These are phyloP conservation scores for Morpho achilles DNA, from an alignment of 2,888 invertebrate species.

Conservation along the genomic window DNA sequence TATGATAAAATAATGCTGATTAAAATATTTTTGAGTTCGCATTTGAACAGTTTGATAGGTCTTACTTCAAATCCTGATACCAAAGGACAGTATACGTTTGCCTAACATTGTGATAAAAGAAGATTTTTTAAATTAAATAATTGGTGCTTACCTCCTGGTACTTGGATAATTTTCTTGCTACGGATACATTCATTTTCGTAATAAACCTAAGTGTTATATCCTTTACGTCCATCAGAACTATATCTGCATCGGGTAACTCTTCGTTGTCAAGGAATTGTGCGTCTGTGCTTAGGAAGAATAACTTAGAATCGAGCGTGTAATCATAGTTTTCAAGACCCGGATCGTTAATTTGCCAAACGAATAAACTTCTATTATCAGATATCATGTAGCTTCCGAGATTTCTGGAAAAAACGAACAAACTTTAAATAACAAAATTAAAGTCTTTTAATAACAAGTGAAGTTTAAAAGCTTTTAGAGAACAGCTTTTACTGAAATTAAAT, in stretches of 20 bases:
- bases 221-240: conserved; percentile 58
- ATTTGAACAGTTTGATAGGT: too few relatives aligned
- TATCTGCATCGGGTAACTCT: conserved; percentile 44
- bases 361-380: conserved; percentile 48
- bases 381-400: conserved; percentile 50
- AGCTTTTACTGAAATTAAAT: too few relatives aligned
- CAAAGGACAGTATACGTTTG: too few relatives aligned
- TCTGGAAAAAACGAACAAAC: conserved; percentile 36
- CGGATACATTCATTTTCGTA: conserved; percentile 81
- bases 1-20: too few relatives aligned
- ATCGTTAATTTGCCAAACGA: conserved; percentile 69
- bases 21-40: too few relatives aligned
- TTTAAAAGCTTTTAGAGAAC: not conserved
- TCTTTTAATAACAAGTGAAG: not conserved
- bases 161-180: conserved; percentile 80
- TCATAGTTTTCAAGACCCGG: conserved; percentile 62
- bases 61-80: too few relatives aligned
- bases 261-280: conserved; percentile 48
- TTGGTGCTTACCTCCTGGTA: conserved; percentile 76
- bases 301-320: conserved; percentile 49
- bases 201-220: conserved; percentile 58
- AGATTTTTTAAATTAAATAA: not conserved
- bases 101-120: too few relatives aligned
- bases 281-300: conserved; percentile 55
- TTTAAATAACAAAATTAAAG: not conserved